These are phyloP conservation scores for Sparidentex hasta DNA, from an alignment of 2,797 vertebrate genomes.

Conservation along the genomic window DNA sequence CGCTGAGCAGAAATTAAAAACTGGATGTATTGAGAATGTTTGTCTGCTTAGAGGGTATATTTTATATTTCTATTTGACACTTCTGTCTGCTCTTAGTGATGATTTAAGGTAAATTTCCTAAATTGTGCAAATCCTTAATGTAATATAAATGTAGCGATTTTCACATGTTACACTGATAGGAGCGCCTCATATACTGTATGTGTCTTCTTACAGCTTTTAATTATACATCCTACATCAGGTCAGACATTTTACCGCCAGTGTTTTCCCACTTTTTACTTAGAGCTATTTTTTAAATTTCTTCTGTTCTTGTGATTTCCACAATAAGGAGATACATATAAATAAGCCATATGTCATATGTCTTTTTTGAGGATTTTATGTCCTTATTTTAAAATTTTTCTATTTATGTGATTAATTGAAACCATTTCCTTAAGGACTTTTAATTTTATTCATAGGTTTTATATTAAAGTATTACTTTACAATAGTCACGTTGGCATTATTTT, in stretches of 20 bases:
- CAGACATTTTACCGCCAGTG: background rate
- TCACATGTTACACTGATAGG: background rate
- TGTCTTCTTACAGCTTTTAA: slow-evolving; percentile 11
- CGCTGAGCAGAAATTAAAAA: slow-evolving; percentile 61
- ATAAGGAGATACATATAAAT: background rate
- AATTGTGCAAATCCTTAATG: slow-evolving; percentile 24
- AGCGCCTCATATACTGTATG: background rate
- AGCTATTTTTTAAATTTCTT: background rate
- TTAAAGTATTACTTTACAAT: background rate
- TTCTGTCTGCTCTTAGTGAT: slow-evolving; percentile 29
- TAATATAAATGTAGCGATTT: slow-evolving; percentile 8
- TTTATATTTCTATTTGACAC: slow-evolving; percentile 23
- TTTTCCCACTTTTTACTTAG: background rate
- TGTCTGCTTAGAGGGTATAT: slow-evolving; percentile 31
- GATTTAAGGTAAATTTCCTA: slow-evolving; percentile 7
- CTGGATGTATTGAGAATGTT: slow-evolving; percentile 44
- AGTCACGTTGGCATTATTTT: slow-evolving; percentile 15
- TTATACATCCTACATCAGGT: background rate
- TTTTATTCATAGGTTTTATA: slow-evolving; percentile 7
- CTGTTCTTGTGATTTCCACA: background rate
- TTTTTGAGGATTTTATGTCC: background rate
- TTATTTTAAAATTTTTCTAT: background rate
- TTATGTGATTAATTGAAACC: background rate
- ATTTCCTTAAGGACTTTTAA: background rate
- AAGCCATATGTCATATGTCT: background rate